Evolutionary conservation across 2,113 vertebrate genomes (phyloP), one percentile per base, ranked within the genome.

Genomic region (Lathamus discolor): DNA sequence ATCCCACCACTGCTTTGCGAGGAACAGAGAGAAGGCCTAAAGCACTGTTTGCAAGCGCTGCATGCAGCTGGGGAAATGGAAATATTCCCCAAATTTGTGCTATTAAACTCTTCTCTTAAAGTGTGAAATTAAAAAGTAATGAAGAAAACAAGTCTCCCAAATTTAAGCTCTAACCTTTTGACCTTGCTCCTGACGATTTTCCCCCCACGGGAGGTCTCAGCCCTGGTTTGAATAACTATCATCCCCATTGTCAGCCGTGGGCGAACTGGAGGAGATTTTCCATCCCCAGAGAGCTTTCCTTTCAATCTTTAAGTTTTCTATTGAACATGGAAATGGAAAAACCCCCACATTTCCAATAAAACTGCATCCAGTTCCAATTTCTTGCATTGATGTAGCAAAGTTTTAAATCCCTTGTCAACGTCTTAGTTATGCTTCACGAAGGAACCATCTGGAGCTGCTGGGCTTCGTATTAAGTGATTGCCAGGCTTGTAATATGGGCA

Each of bases 371-470:
- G 75, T 92, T 96, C 93, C 85, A 93, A 92, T 94, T 95, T 93
- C 90, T 95, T 88, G 33, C 75, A 83, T 17, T 86, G 88, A 90
- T 3, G 16, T 10, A 48, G 87, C 79, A 75, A 96, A 94, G 79
- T 93, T 95, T 96, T 67, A 93, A 96, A 97, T 92, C 92, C 91
- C 86, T 94, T 88, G 92, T 96, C 92, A 90, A 90, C 10, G 24
- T 93, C 93, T 96, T 94, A 95, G 93, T 93, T 94, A 90, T 95
- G 87, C 82, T 96, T 94, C 88, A 90, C 0, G 72, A 90, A 94
- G 82, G 76, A 96, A 61, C 90, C 93, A 90, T 87, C 90, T 94
- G 51, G 82, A 95, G 84, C 85, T 91, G 68, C 88, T 94, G 46
- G 68, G 64, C 78, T 83, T 91, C 0, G 0, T 62, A 81, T 80